Evolutionary conservation across 2,888 invertebrate species (phyloP).

Genomic region (Cephalotes varians): DNA sequence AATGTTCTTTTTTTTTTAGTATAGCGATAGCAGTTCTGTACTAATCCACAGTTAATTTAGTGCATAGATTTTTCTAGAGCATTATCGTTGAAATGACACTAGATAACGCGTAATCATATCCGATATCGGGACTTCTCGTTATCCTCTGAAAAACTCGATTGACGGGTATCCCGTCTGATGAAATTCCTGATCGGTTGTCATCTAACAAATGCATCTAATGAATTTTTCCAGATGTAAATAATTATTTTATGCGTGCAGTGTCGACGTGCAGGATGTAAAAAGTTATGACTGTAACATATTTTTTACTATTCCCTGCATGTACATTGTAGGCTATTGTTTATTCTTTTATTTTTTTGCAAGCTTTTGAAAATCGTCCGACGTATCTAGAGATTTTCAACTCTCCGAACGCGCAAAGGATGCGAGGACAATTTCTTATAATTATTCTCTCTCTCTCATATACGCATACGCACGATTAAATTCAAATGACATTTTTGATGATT

Average conservation of each 20-base stretch:
- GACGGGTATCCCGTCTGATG: neutral
- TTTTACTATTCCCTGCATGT: too few relatives aligned
- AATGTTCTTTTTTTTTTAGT: slow-evolving; percentile 10
- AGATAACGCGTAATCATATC: slow-evolving; percentile 14
- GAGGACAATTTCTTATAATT: too few relatives aligned
- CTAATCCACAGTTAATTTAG: slow-evolving; percentile 37
- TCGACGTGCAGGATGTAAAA: neutral
- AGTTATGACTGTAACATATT: neutral
- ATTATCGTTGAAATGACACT: slow-evolving; percentile 1
- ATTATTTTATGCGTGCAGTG: neutral
- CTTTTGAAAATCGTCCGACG: neutral
- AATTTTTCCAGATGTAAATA: neutral
- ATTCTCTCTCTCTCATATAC: too few relatives aligned
- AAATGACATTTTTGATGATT: neutral
- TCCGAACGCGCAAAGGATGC: neutral
- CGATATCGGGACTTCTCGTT: neutral
- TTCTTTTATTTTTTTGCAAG: neutral
- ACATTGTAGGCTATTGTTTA: neutral
- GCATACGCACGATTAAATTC: too few relatives aligned
- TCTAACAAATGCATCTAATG: neutral
- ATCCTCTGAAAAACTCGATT: neutral
- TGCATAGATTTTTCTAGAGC: slow-evolving; percentile 4
- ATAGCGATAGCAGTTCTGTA: neutral
- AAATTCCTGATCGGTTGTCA: neutral
- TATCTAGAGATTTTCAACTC: neutral